Evolutionary conservation across 2,113 vertebrate genomes (phyloP), one percentile per base, ranked within the genome.

Genomic region (Oryzias celebensis): DNA sequence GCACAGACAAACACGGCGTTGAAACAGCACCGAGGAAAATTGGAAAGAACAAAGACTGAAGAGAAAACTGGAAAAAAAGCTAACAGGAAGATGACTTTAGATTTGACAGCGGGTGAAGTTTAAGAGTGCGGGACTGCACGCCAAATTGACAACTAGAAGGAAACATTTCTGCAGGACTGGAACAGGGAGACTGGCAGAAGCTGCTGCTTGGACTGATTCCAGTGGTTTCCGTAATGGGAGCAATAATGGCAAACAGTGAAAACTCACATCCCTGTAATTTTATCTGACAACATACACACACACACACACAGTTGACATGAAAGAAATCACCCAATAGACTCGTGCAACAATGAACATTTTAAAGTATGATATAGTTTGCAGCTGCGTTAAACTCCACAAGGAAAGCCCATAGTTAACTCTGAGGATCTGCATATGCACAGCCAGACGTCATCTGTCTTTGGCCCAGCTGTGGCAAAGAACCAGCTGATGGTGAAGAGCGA

Each of bases 81-180:
- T 49, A 71, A 56, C 47, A n/a, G 58, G 52, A 75, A 56, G 70
- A 68, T 68, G 67, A 69, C 73, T 82, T 85, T 70, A 77, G 54
- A 36, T 36, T 12, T 36, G 36, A 36, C 36, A 36, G 36, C 36
- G 10, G 36, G 36, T 12, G 36, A 36, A 36, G 36, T 36, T 36
- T 36, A 36, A 36, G 31, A 36, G 71, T 61, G 68, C 73, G 65
- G 68, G 71, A 68, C 52, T 66, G 43, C 36, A n/a, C 43, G 4
- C 22, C 65, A 83, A 87, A 90, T 58, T 89, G 89, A 89, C 82
- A 85, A 80, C 1, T 15, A 31, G 65, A 78, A 70, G 82, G 67
- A 58, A 58, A 36, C 45, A 54, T 47, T 18, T 22, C 58, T 49
- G 60, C 61, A 36, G 61, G 65, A 63, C 46, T 54, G 62, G 79